phyloP scores from a whole-genome alignment of 2,113 vertebrate species.

The Vireo altiloquus region DNA sequence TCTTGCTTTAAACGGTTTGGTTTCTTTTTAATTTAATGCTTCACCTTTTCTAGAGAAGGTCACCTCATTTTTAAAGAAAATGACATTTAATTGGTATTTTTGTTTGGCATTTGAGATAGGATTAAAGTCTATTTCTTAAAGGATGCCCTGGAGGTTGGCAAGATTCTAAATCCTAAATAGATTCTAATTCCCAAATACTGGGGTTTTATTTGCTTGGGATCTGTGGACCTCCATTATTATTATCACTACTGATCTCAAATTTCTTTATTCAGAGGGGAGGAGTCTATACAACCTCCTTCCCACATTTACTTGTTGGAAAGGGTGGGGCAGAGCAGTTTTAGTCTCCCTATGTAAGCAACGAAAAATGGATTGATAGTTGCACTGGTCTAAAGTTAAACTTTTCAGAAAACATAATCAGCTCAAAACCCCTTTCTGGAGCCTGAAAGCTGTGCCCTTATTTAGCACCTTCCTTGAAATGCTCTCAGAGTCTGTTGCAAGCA shows the following conservation, averaged over 20 bases:
- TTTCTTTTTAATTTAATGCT: background rate
- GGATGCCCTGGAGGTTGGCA: background rate
- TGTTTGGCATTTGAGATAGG: constrained; percentile 58
- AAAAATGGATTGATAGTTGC: background rate
- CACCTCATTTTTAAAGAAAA: constrained; percentile 34
- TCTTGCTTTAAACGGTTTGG: background rate
- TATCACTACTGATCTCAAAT: background rate
- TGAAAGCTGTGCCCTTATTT: background rate
- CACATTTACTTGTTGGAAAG: background rate
- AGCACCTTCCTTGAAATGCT: background rate
- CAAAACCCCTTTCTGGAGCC: background rate
- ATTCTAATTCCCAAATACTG: background rate
- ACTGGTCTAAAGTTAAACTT: background rate
- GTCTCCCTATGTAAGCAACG: background rate
- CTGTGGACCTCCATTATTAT: background rate
- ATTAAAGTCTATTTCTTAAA: constrained; percentile 13
- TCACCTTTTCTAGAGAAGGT: constrained; percentile 41
- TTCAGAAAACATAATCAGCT: background rate
- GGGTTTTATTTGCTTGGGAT: background rate
- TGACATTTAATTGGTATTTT: constrained; percentile 50
- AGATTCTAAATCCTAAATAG: background rate
- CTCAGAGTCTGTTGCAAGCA: constrained; percentile 14
- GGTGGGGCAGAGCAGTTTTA: background rate
- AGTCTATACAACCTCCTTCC: background rate
- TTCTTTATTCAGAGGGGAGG: background rate